Evolutionary conservation across 2,113 vertebrate genomes (phyloP).

Genomic region (Amblyopsis rosae): DNA sequence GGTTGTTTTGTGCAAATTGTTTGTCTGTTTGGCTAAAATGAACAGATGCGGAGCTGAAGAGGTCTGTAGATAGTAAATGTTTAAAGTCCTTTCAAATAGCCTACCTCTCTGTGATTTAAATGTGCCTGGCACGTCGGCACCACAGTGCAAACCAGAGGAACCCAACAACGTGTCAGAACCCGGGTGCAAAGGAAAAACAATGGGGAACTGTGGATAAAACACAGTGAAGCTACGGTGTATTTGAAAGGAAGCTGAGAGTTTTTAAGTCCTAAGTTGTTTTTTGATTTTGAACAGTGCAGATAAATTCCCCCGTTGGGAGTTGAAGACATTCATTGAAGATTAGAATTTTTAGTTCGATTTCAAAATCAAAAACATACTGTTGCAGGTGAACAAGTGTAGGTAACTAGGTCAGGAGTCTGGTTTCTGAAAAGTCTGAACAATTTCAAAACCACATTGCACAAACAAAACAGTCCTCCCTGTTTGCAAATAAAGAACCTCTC

Average conservation of each 20-base stretch:
- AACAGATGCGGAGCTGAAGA: constrained; percentile 37
- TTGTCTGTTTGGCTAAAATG: constrained; percentile 58
- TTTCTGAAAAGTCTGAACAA: constrained; percentile 65
- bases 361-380: constrained; percentile 70
- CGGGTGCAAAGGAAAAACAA: constrained; percentile 3
- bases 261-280: constrained; percentile 58
- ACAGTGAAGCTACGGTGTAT: constrained; percentile 69
- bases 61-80: constrained; percentile 49
- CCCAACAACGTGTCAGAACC: constrained; percentile 31
- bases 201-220: constrained; percentile 42
- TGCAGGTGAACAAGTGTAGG: constrained; percentile 48
- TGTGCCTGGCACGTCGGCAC: constrained; percentile 61
- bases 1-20: constrained; percentile 67
- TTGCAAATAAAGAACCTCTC: constrained; percentile 72
- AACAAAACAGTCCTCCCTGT: constrained; percentile 68
- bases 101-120: constrained; percentile 46
- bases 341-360: constrained; percentile 60
- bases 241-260: constrained; percentile 61
- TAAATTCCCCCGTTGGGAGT: constrained; percentile 61
- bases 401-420: constrained; percentile 49
- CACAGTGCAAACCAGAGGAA: constrained; percentile 70
- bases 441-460: constrained; percentile 66
- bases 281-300: constrained; percentile 76
- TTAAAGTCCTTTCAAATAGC: constrained; percentile 54
- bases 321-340: constrained; percentile 74